Evolutionary conservation across 2,797 vertebrate species (phyloP), one percentile per base, ranked within the genome.

Genomic region (Eleutherodactylus coqui): DNA sequence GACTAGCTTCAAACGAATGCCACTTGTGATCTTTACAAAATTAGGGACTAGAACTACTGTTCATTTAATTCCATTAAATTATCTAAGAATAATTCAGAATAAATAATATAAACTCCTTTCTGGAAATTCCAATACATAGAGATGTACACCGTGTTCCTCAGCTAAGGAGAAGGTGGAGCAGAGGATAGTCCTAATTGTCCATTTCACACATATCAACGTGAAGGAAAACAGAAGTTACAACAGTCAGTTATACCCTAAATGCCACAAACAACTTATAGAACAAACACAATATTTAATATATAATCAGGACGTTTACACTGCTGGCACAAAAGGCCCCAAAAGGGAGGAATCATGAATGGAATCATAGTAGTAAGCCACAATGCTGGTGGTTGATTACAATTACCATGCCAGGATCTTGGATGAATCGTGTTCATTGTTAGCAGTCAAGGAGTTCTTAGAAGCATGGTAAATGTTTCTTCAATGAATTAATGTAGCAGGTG

Each of bases 391-490:
- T 73, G 70, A 45, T 73, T 73, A 14, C 19, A 11, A 45, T 73
- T 43, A 73, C 70, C 27, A 43, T 73, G 70, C 70, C 70, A 73
- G 70, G 70, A 43, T 43, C 41, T 43, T n/a, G 70, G 70, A 45
- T 73, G 70, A 73, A 73, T 73, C 70, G 45, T 45, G 41, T 73
- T 73, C 38, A 43, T 73, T 73, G 70, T 73, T 73, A 73, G 14
- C 7, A 70, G 67, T 32, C 14, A 10, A 70, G 38, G 67, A 73
- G 24, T 45, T 73, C 70, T 41, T 41, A 27, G 70, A 41, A 73
- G 41, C 10, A 43, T 6, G 36, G 70, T 24, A 73, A 73, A 45
- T 27, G 70, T 45, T 27, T 43, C 38, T 45, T 73, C 41, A 45
- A 14, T 73, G 21, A 45, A 45, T n/a, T 27, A 73, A 38, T 73